These are phyloP conservation scores for Botia kubotai DNA, from an alignment of 2,797 vertebrate genomes.

Conservation along the genomic window DNA sequence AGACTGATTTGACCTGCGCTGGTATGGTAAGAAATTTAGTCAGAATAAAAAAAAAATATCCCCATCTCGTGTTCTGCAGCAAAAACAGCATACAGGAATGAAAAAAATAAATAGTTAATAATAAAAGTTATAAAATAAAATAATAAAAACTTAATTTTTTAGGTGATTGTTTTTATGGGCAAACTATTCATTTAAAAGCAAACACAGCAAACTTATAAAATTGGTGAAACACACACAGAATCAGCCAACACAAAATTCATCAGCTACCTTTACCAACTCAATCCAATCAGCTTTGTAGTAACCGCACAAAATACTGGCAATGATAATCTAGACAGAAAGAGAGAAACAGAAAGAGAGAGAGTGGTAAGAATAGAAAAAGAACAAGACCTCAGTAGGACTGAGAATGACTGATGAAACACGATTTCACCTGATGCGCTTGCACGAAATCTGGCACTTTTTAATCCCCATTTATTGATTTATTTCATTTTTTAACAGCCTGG, in stretches of 20 bases:
- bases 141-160: neutral
- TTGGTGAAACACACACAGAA: constrained; percentile 14
- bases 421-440: constrained; percentile 48
- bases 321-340: constrained; percentile 73
- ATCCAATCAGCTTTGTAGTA: constrained; percentile 82
- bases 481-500: constrained; percentile 45
- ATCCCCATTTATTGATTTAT: constrained; percentile 40
- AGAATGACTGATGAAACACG: constrained; percentile 45
- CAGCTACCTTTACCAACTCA: constrained; percentile 80
- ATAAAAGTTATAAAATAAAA: neutral
- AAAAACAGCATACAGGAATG: neutral
- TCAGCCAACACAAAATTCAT: constrained; percentile 55
- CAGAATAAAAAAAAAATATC: neutral
- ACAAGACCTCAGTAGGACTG: constrained; percentile 38
- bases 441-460: constrained; percentile 49
- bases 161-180: neutral
- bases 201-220: constrained; percentile 15
- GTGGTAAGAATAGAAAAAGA: neutral
- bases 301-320: constrained; percentile 84
- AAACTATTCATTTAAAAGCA: neutral
- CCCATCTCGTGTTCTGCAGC: too few relatives aligned
- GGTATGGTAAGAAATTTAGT: neutral
- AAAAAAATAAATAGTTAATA: too few relatives aligned
- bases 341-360: neutral
- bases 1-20: neutral